A percentile compares a stretch with the other conserved stretches of the same genome.
Conservation (phyloP, 1,140 invertebrate species). For the Phortica variegata region DNA sequence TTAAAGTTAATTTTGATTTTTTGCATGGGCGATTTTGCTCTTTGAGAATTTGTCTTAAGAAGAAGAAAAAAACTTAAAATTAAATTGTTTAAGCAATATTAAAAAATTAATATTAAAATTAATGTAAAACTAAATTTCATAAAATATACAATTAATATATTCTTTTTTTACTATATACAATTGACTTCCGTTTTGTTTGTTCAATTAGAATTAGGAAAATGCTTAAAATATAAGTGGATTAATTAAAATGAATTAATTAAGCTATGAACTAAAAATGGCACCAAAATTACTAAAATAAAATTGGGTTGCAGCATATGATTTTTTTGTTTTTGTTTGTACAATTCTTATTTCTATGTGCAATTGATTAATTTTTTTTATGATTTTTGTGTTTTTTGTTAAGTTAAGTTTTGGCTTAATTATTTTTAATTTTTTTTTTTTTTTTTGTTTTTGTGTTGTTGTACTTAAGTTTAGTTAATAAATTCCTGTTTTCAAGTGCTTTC, state of each 20-base stretch:
- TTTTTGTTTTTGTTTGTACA: slow-evolving; percentile 34
- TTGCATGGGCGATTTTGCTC: slow-evolving; percentile 36
- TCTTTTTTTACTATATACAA: slow-evolving; percentile 33
- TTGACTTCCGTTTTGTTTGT: slow-evolving; percentile 29
- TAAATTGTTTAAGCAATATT: slow-evolving; percentile 26
- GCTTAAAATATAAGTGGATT: slow-evolving; percentile 1
- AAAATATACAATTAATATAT: neutral
- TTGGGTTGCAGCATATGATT: slow-evolving; percentile 13
- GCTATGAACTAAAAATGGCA: slow-evolving; percentile 33
- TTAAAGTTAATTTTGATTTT: slow-evolving; percentile 50
- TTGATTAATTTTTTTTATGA: slow-evolving; percentile 6
- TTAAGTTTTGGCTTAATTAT: slow-evolving; percentile 13
- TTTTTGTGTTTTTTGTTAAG: slow-evolving; percentile 5
- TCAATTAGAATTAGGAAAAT: slow-evolving; percentile 26
- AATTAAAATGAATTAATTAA: slow-evolving; percentile 4
- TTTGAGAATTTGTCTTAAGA: slow-evolving; percentile 46
- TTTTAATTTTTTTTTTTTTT: slow-evolving; percentile 6
- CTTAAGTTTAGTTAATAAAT: slow-evolving; percentile 37
- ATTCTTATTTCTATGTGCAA: slow-evolving; percentile 37
- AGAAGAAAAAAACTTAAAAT: slow-evolving; percentile 20
- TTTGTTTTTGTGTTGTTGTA: slow-evolving; percentile 23
- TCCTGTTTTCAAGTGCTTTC: slow-evolving; percentile 32
- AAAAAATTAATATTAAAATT: slow-evolving; percentile 20
- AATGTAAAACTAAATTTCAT: slow-evolving; percentile 6
- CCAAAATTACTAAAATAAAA: slow-evolving; percentile 35